These are phyloP conservation scores for Fistularia commersonii DNA, from an alignment of 2,797 vertebrate genomes.

Conservation along the genomic window DNA sequence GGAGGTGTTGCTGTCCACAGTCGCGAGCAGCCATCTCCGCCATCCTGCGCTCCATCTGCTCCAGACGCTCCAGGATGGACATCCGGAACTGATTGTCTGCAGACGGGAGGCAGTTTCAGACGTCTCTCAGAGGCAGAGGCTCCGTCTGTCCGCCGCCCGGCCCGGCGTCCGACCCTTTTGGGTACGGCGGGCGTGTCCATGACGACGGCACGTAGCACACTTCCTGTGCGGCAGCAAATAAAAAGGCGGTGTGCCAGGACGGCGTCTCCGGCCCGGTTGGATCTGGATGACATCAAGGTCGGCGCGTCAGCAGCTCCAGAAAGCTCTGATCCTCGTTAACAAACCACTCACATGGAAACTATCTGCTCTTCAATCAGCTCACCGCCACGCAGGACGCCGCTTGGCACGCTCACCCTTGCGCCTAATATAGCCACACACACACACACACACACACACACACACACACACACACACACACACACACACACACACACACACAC, in stretches of 20 bases:
- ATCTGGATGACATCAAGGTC: not conserved
- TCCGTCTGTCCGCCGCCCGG: too few relatives aligned
- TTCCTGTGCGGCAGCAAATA: too few relatives aligned
- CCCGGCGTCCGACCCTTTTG: too few relatives aligned
- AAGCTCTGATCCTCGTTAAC: slow-evolving; percentile 20
- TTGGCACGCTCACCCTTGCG: slow-evolving; percentile 1
- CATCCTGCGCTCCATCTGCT: slow-evolving; percentile 90
- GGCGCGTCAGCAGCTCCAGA: slow-evolving; percentile 24
- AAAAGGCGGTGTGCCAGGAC: too few relatives aligned
- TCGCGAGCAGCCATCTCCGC: slow-evolving; percentile 73
- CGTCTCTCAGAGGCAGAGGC: too few relatives aligned
- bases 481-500: slow-evolving; percentile 1
- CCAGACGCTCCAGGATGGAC: slow-evolving; percentile 89
- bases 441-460: slow-evolving; percentile 4
- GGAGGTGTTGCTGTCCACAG: slow-evolving; percentile 8
- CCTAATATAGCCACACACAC: slow-evolving; percentile 9
- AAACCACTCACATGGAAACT: slow-evolving; percentile 4
- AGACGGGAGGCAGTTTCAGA: slow-evolving; percentile 1
- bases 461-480: slow-evolving; percentile 2
- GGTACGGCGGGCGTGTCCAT: too few relatives aligned
- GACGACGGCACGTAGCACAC: too few relatives aligned
- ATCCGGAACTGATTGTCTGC: slow-evolving; percentile 91
- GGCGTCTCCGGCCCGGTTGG: too few relatives aligned
- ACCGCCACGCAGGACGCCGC: slow-evolving; percentile 3
- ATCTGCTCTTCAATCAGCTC: slow-evolving; percentile 2